These are phyloP conservation scores for Trochalopteron elliotii DNA, from an alignment of 2,113 vertebrate genomes.

Conservation along the genomic window DNA sequence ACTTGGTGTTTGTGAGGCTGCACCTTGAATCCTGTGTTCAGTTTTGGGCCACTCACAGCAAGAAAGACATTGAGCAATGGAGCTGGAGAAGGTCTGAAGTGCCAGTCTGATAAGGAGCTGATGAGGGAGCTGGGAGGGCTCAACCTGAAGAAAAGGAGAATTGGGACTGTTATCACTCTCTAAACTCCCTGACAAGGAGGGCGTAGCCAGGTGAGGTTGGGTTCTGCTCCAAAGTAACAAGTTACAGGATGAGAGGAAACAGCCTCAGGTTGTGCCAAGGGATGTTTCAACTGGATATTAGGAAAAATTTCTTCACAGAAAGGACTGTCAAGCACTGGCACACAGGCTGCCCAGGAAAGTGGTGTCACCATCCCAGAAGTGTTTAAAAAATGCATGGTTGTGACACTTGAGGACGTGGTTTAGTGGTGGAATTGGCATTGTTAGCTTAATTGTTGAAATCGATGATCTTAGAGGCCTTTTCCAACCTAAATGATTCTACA, in stretches of 20 bases:
- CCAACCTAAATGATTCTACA: neutral
- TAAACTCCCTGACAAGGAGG: neutral
- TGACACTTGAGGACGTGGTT: neutral
- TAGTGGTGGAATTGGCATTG: neutral
- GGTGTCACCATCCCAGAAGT: neutral
- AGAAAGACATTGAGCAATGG: accelerated
- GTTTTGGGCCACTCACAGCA: neutral
- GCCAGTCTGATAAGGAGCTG: neutral
- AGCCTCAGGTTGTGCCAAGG: neutral
- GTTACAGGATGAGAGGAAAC: neutral
- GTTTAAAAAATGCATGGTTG: neutral
- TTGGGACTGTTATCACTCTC: neutral
- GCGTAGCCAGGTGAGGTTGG: neutral
- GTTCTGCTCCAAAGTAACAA: neutral
- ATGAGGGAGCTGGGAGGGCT: neutral
- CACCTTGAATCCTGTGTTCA: neutral
- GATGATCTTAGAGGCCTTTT: neutral
- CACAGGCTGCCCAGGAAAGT: neutral
- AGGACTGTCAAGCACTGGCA: neutral
- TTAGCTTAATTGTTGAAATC: neutral
- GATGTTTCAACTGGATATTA: neutral
- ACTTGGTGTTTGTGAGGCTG: neutral
- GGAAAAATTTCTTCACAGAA: neutral
- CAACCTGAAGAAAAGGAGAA: neutral
- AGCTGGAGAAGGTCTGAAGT: neutral